A percentile compares a stretch with the other conserved stretches of the same genome.
phyloP scores from a whole-genome alignment of 2,113 vertebrate species.

The Misgurnus anguillicaudatus region DNA sequence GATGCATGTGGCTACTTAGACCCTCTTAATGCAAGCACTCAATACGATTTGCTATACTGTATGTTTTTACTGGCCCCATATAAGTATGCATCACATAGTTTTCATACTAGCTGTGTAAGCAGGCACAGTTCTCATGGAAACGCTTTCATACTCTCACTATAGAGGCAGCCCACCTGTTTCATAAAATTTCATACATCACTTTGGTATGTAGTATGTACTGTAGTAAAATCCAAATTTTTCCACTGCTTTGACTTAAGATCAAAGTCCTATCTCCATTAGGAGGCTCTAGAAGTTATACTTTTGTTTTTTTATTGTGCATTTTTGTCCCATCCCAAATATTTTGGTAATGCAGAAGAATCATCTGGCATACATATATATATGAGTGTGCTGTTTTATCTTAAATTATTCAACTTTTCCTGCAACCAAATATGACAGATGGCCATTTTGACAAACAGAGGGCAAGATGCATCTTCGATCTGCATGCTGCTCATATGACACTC shows the following conservation, averaged over 20 bases:
- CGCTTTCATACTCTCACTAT: conserved; percentile 52
- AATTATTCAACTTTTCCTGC: background rate
- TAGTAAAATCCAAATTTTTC: too few species aligned
- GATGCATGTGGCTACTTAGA: background rate
- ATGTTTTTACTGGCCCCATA: conserved; percentile 6
- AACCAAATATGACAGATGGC: background rate
- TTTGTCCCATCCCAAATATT: too few species aligned
- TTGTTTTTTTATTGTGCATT: too few species aligned
- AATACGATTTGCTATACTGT: background rate
- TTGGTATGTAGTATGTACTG: too few species aligned
- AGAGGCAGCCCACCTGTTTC: conserved; percentile 58
- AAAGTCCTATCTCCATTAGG: too few species aligned
- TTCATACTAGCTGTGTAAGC: conserved; percentile 37
- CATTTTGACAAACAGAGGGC: conserved; percentile 12
- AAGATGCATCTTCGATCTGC: background rate
- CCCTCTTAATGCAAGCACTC: background rate
- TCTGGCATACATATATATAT: too few species aligned
- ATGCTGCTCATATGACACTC: background rate
- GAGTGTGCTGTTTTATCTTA: background rate
- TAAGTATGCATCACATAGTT: conserved; percentile 40
- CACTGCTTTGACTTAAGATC: too few species aligned
- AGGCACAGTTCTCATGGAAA: conserved; percentile 57
- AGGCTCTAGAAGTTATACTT: too few species aligned
- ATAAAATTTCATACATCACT: conserved; percentile 27
- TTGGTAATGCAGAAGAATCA: too few species aligned